These are phyloP conservation scores for Diachasmimorpha longicaudata DNA, from an alignment of 1,140 invertebrate species.

Conservation along the genomic window DNA sequence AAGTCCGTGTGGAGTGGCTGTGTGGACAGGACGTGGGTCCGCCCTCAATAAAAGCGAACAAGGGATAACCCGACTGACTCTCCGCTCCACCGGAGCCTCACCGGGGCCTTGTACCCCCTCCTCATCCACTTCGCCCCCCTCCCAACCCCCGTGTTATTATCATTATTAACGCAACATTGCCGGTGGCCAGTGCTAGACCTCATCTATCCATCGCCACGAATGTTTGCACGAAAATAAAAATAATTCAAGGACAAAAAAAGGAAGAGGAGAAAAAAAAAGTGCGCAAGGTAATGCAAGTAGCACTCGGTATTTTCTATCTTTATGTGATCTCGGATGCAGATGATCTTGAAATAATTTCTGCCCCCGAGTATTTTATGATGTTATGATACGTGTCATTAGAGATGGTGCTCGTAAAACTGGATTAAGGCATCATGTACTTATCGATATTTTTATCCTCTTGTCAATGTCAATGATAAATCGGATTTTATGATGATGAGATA, in stretches of 20 bases:
- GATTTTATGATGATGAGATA: background rate
- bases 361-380: background rate
- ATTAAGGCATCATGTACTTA: constrained; percentile 1
- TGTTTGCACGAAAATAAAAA: background rate
- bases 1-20: background rate
- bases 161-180: constrained; percentile 3
- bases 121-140: too few relatives aligned
- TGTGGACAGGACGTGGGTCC: background rate
- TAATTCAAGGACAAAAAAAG: background rate
- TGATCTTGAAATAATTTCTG: constrained; percentile 1
- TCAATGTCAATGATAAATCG: background rate
- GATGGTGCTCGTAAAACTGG: constrained; percentile 1
- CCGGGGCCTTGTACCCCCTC: background rate
- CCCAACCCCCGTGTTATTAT: too few relatives aligned
- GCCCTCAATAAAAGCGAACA: background rate
- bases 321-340: background rate
- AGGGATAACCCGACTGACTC: background rate
- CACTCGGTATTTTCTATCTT: background rate
- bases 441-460: background rate
- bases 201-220: background rate
- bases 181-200: background rate
- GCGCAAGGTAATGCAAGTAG: constrained; percentile 1
- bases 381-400: constrained; percentile 1
- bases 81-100: background rate
- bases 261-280: background rate